Conservation (phyloP, 53 echinoderm and acorn worm genomes). For the Zoroaster sp. region DNA sequence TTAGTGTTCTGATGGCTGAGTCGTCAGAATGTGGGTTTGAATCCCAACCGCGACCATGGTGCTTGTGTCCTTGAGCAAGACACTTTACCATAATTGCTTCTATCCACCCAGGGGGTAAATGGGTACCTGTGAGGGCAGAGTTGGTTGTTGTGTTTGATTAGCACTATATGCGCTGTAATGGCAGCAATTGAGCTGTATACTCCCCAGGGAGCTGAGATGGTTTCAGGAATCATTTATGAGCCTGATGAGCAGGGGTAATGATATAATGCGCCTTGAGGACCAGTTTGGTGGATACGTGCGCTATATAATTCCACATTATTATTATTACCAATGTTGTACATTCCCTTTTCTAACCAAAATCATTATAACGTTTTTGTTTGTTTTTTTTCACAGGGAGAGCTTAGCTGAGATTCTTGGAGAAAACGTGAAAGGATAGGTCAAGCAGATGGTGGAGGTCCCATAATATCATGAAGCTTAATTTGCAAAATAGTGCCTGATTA, state of each 20-base stretch:
- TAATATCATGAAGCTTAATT: neutral
- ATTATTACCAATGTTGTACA: neutral
- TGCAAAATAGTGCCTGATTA: neutral
- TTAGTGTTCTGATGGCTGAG: too few species aligned
- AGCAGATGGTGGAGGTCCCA: neutral
- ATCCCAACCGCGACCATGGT: too few species aligned
- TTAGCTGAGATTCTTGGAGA: slow-evolving; percentile 39
- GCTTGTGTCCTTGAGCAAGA: too few species aligned
- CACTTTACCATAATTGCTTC: too few species aligned
- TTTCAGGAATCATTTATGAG: neutral
- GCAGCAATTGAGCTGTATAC: too few species aligned
- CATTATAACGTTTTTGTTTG: neutral
- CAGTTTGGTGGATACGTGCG: too few species aligned
- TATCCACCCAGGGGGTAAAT: too few species aligned
- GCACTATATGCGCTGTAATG: neutral
- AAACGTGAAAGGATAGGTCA: neutral
- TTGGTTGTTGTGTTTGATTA: neutral
- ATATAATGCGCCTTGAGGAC: too few species aligned
- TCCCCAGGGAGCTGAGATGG: too few species aligned
- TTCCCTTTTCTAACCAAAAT: neutral
- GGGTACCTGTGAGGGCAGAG: neutral
- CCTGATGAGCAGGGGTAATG: too few species aligned
- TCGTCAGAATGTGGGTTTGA: too few species aligned
- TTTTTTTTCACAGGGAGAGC: neutral
- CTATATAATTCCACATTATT: neutral